Percentiles rank a stretch among this genome's conserved stretches.
Conservation (phyloP, 2,888 invertebrate species). For the Bombyx huttoni region DNA sequence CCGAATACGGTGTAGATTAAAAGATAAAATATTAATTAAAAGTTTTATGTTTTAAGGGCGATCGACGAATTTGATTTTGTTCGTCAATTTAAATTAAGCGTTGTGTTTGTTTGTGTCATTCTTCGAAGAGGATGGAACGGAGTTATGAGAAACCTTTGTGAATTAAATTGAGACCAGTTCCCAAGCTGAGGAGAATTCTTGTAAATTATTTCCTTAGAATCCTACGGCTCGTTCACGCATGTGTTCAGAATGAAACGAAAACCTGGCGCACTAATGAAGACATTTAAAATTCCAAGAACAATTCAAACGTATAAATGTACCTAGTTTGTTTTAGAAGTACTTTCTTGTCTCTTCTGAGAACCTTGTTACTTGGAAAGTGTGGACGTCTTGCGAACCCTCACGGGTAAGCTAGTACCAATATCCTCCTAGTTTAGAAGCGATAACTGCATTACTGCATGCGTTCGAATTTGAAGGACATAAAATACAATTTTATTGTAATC, state of each 20-base stretch:
- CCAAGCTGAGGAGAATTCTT: conserved; percentile 9
- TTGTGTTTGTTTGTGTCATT: conserved; percentile 8
- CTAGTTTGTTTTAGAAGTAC: no score
- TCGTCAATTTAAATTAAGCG: conserved; percentile 13
- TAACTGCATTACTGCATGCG: no score
- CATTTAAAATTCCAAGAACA: no score
- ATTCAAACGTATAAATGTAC: no score
- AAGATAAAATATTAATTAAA: conserved; percentile 18
- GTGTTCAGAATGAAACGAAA: neutral
- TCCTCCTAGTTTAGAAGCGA: no score
- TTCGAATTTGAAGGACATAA: no score
- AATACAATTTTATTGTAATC: no score
- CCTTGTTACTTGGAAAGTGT: no score
- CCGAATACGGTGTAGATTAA: conserved; percentile 10
- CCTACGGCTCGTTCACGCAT: neutral
- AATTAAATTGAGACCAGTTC: conserved; percentile 4
- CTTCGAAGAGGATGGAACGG: conserved; percentile 5
- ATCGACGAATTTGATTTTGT: conserved; percentile 7
- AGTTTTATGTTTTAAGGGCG: conserved; percentile 8
- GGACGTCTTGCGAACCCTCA: no score
- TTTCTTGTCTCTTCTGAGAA: no score
- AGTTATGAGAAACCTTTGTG: conserved; percentile 5
- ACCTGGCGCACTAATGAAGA: neutral
- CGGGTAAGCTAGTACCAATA: no score
- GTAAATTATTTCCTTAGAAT: conserved; percentile 8